Evolutionary conservation across 2,113 vertebrate genomes (phyloP), one percentile per base, ranked within the genome.

Genomic region (Petromus typicus): DNA sequence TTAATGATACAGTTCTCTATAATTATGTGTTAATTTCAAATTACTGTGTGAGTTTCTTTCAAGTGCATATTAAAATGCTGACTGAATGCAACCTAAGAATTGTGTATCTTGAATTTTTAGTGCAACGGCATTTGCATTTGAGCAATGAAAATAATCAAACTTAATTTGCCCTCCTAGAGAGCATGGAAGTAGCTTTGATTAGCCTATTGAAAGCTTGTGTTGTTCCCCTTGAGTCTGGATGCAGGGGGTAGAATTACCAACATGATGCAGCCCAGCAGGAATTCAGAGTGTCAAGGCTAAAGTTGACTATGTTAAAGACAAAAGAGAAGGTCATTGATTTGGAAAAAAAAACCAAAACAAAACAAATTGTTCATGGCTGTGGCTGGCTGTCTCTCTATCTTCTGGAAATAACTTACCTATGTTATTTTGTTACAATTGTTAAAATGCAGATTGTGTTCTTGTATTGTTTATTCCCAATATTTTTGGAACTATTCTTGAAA

Each of bases 161-260:
- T 95, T 96, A 97, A 96, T 97, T 86, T 96, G 95, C 93, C 79
- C 89, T 97, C 97, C 97, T 95, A 95, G 91, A 95, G 97, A 94
- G 95, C 73, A 59, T 25, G 14, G 82, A 94, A 97, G 95, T 97
- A 80, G 66, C 82, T 96, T 94, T 97, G 93, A 96, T 97, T 96
- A 96, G 91, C 40, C 83, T 90, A 93, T 96, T 92, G 95, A 97
- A 95, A 90, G 57, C 67, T 81, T 93, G 56, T 95, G 86, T 76
- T 89, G 30, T 94, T 95, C 54, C 51, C 63, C 85, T 91, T 89
- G 56, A 92, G 73, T 94, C 64, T 90, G 57, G 84, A 91, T 96
- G 95, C 94, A 97, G 94, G 95, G 96, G 94, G 96, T 97, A 86
- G 63, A 97, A 95, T 86, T 97, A 79, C 34, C 86, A 94, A 83